These are phyloP conservation scores for Homarus americanus DNA, from an alignment of 1,140 invertebrate species.

Conservation along the genomic window DNA sequence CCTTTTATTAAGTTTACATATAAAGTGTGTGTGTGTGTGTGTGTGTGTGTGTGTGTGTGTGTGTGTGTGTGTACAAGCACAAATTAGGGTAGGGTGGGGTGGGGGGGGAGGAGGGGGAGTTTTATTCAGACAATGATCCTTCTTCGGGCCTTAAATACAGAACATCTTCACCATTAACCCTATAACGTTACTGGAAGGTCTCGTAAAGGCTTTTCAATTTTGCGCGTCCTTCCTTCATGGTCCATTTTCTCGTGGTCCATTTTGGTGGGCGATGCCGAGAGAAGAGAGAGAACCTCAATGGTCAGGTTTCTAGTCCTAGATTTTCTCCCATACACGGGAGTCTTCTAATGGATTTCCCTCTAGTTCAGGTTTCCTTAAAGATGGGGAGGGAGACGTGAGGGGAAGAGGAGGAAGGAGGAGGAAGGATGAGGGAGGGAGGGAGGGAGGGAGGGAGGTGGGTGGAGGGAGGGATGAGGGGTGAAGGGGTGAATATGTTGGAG, in stretches of 20 bases:
- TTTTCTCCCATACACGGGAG: slow-evolving; percentile 16
- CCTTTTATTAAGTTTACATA: slow-evolving; percentile 38
- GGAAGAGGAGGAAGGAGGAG: too few relatives aligned
- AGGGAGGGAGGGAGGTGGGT: neutral
- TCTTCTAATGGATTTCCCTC: slow-evolving; percentile 29
- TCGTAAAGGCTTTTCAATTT: slow-evolving; percentile 62
- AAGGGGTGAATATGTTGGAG: too few relatives aligned
- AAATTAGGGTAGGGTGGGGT: too few relatives aligned
- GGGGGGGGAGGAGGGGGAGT: too few relatives aligned
- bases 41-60: too few relatives aligned
- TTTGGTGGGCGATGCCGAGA: too few relatives aligned
- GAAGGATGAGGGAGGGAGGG: too few relatives aligned
- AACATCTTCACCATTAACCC: slow-evolving; percentile 59
- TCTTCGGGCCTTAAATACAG: slow-evolving; percentile 52
- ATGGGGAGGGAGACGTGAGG: neutral
- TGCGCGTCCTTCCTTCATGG: slow-evolving; percentile 60
- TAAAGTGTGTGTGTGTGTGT: slow-evolving; percentile 30
- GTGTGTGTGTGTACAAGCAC: too few relatives aligned
- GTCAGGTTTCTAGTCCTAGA: slow-evolving; percentile 34
- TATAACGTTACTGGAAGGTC: slow-evolving; percentile 55
- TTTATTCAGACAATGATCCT: slow-evolving; percentile 43
- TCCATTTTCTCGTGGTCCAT: slow-evolving; percentile 57
- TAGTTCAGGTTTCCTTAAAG: neutral
- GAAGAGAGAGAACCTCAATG: too few relatives aligned
- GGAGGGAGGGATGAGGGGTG: too few relatives aligned